Percentiles rank a stretch among this genome's conserved stretches.
These are phyloP conservation scores for Zoanthus sansibaricus DNA, from an alignment of 92 coral and sea anemone genomes.

Conservation along the genomic window DNA sequence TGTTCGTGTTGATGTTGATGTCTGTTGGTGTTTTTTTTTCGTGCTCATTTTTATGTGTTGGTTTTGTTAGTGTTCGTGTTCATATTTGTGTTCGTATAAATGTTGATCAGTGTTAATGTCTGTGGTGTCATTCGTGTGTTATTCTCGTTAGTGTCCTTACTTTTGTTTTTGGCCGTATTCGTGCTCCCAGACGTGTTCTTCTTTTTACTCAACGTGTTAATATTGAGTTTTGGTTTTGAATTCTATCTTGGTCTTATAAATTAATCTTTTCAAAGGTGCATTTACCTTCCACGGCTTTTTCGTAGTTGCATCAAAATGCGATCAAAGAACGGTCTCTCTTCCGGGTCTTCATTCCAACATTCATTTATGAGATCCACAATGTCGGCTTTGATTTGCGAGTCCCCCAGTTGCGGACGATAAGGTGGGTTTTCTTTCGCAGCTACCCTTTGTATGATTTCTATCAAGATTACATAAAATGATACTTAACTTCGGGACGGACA, in stretches of 20 bases:
- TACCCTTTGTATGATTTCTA: constrained; percentile 84
- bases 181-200: too few species aligned
- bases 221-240: too few species aligned
- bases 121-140: neutral
- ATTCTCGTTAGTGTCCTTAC: too few species aligned
- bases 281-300: constrained; percentile 65
- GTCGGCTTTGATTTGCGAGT: constrained; percentile 56
- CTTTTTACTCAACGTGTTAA: too few species aligned
- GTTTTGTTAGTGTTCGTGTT: too few species aligned
- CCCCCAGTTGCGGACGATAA: constrained; percentile 63
- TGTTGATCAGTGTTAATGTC: neutral
- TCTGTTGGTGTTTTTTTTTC: neutral
- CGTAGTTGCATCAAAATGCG: constrained; percentile 59
- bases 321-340: constrained; percentile 68
- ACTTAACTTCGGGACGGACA: neutral
- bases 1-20: neutral
- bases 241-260: too few species aligned
- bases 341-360: constrained; percentile 74
- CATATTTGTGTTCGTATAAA: too few species aligned
- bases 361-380: constrained; percentile 64
- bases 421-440: constrained; percentile 74
- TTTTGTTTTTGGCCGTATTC: too few species aligned
- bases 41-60: neutral
- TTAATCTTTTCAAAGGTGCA: too few species aligned
- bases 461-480: neutral